Percentiles rank a stretch among this genome's conserved stretches.
Conservation (phyloP, 2,888 invertebrate genomes). For the Liopterus haemorrhoidalis region DNA sequence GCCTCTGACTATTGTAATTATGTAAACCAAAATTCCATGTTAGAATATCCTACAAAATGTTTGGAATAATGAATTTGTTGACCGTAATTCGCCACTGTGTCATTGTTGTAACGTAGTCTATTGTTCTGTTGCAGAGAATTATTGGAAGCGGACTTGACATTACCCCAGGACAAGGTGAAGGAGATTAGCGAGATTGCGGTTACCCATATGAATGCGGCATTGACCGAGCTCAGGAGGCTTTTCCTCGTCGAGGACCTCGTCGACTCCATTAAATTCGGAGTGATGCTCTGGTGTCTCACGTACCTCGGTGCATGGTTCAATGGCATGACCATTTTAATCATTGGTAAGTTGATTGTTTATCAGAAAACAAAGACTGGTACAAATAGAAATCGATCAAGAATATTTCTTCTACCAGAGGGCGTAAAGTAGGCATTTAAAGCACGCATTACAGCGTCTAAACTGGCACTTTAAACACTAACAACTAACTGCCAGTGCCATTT, state of each 20-base stretch:
- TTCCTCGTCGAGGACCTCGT: conserved; percentile 96
- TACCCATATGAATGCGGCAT: conserved; percentile 77
- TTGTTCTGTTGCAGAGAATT: conserved; percentile 55
- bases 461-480: too few relatives aligned
- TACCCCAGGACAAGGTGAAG: conserved; percentile 89
- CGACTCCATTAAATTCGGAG: conserved; percentile 92
- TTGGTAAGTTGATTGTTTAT: conserved; percentile 69
- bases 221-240: conserved; percentile 79
- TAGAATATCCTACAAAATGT: too few relatives aligned
- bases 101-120: neutral
- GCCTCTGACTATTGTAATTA: too few relatives aligned
- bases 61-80: neutral
- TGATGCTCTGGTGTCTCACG: conserved; percentile 92
- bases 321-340: conserved; percentile 95
- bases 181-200: conserved; percentile 80
- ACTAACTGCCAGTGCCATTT: too few relatives aligned
- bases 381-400: too few relatives aligned
- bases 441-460: too few relatives aligned
- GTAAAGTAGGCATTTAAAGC: too few relatives aligned
- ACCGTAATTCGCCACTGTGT: neutral
- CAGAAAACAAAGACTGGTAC: too few relatives aligned
- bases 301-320: conserved; percentile 99
- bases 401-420: too few relatives aligned
- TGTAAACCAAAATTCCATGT: too few relatives aligned
- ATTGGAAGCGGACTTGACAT: conserved; percentile 79